phyloP scores from a whole-genome alignment of 2,888 invertebrate genomes.

The Pimpla rufipes region DNA sequence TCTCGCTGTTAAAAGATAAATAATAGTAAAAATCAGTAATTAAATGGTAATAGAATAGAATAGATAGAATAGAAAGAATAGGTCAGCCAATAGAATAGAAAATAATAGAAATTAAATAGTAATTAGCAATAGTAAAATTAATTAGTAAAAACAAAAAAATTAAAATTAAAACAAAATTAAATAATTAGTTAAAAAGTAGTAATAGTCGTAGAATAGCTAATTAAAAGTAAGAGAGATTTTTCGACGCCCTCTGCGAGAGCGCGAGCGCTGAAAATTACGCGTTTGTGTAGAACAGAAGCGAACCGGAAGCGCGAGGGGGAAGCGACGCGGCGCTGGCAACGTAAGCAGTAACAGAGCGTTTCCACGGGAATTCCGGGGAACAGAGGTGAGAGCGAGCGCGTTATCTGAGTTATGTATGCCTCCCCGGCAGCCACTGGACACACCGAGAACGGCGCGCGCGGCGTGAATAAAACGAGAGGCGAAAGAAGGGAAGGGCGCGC shows the following conservation, averaged over 20 bases:
- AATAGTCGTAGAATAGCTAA: too few relatives aligned
- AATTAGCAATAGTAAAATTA: too few relatives aligned
- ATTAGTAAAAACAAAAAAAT: too few relatives aligned
- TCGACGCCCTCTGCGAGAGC: conserved; percentile 16
- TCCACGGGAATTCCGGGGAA: conserved; percentile 46
- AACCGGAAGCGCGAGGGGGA: conserved; percentile 1
- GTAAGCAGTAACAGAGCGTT: conserved; percentile 30
- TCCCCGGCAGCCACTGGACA: conserved; percentile 73
- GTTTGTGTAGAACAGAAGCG: not conserved
- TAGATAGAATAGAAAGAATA: too few relatives aligned
- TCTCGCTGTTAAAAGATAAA: too few relatives aligned
- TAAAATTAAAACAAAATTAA: too few relatives aligned
- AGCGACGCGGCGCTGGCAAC: conserved; percentile 19
- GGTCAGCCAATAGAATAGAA: too few relatives aligned
- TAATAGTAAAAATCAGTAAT: too few relatives aligned
- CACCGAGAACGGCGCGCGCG: conserved; percentile 43
- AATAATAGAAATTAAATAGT: too few relatives aligned
- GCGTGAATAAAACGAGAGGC: conserved; percentile 40
- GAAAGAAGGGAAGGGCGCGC: conserved; percentile 3
- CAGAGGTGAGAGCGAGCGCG: conserved; percentile 39
- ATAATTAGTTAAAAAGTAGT: too few relatives aligned
- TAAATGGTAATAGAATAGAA: too few relatives aligned
- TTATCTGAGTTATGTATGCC: conserved; percentile 80
- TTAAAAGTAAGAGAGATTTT: conserved; percentile 38
- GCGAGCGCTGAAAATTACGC: not conserved